A percentile compares a stretch with the other conserved stretches of the same genome.
These are phyloP conservation scores for Nymphicus hollandicus DNA, from an alignment of 2,113 vertebrate genomes.

Conservation along the genomic window DNA sequence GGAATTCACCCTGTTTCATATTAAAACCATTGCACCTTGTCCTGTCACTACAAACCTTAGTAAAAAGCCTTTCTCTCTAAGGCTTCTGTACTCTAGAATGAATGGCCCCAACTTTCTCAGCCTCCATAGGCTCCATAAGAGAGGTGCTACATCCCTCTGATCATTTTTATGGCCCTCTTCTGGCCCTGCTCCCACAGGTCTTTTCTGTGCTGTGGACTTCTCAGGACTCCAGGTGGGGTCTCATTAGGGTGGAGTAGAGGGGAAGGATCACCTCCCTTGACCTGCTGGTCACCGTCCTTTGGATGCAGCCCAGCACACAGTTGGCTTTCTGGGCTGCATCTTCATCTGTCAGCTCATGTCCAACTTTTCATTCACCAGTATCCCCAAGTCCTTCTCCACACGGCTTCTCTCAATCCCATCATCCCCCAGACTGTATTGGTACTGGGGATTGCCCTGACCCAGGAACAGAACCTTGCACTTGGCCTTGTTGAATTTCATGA, in stretches of 20 bases:
- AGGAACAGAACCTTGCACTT: not conserved
- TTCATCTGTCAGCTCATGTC: not conserved
- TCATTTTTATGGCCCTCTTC: not conserved
- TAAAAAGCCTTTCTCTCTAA: not conserved
- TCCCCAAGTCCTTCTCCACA: not conserved
- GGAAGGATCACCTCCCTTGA: not conserved
- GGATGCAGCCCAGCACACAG: accelerated
- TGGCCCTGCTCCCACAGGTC: not conserved
- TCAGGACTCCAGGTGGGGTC: not conserved
- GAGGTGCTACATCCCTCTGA: not conserved
- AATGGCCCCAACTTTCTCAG: not conserved
- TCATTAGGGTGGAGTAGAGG: not conserved
- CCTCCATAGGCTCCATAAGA: not conserved
- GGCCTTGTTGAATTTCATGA: not conserved
- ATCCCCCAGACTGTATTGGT: not conserved
- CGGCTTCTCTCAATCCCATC: not conserved
- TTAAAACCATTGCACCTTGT: not conserved
- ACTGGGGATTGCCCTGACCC: not conserved
- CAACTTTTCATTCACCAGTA: not conserved
- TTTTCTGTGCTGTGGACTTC: not conserved
- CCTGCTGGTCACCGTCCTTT: not conserved
- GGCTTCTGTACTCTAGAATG: not conserved
- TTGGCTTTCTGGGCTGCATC: not conserved
- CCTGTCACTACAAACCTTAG: not conserved
- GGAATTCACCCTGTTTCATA: not conserved